phyloP scores from a whole-genome alignment of 2,113 vertebrate genomes.

The Macheiramphus alcinus region DNA sequence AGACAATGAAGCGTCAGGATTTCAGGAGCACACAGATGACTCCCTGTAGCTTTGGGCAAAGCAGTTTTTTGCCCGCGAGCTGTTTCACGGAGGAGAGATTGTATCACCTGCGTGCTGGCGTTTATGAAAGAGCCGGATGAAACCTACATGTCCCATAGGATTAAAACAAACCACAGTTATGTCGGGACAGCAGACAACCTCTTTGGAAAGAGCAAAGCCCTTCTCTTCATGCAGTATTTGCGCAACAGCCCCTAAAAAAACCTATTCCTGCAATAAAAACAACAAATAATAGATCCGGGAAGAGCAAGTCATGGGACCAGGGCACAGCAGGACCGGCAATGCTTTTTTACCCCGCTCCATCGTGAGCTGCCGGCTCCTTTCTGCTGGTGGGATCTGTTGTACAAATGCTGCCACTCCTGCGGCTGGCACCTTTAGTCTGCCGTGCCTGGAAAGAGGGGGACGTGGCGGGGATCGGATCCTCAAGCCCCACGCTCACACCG shows the following conservation, averaged over 20 bases:
- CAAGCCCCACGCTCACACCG: accelerated
- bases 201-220: not conserved
- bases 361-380: too few species aligned
- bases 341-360: too few species aligned
- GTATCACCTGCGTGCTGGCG: not conserved
- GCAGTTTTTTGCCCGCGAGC: not conserved
- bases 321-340: accelerated
- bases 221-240: accelerated
- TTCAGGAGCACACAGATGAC: not conserved
- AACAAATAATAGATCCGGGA: accelerated
- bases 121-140: accelerated
- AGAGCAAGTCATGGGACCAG: not conserved
- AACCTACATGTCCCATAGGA: accelerated
- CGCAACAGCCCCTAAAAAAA: not conserved
- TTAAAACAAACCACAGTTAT: accelerated
- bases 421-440: not conserved
- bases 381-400: accelerated
- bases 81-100: not conserved
- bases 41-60: not conserved
- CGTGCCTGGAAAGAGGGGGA: not conserved
- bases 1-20: accelerated
- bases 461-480: accelerated
- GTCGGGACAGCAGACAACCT: not conserved
- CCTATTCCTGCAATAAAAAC: not conserved
- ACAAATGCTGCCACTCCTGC: accelerated